Percentiles rank a stretch among this genome's conserved stretches.
Evolutionary conservation across 53 echinoderm and acorn worm species (phyloP).

Genomic region (Temnopleurus reevesii): DNA sequence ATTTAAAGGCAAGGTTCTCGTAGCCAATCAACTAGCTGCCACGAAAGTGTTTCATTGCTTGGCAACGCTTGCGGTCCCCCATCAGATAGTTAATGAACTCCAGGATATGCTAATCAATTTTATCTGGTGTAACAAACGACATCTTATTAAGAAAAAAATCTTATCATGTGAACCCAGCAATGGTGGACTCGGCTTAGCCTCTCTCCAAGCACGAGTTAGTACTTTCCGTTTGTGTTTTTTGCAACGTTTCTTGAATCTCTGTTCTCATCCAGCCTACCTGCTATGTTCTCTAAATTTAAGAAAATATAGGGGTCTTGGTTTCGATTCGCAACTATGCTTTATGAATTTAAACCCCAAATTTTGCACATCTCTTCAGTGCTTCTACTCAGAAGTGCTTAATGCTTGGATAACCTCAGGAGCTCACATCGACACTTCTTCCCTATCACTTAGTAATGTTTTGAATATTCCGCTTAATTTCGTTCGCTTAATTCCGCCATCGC

Average conservation of each 20-base stretch:
- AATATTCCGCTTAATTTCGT: constrained; percentile 18
- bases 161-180: too few species aligned
- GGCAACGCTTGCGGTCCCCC: background rate
- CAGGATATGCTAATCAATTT: background rate
- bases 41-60: constrained; percentile 41
- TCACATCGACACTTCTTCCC: background rate
- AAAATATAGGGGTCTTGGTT: background rate
- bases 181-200: too few species aligned
- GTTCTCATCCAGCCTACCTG: background rate
- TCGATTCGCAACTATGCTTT: background rate
- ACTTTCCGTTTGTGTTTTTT: background rate
- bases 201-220: too few species aligned
- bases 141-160: too few species aligned
- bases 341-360: background rate
- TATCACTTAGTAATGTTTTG: background rate
- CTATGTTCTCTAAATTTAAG: background rate
- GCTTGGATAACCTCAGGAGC: constrained; percentile 49
- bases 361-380: background rate
- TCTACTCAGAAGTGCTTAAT: background rate
- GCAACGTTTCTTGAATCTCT: background rate
- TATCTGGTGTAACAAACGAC: too few species aligned
- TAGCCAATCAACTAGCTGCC: constrained; percentile 37
- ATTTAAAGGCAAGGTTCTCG: too few species aligned
- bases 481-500: background rate
- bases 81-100: constrained; percentile 26